Base-by-base conservation (phyloP, 2,888 invertebrate species). In the Neoscelio sp. region DNA sequence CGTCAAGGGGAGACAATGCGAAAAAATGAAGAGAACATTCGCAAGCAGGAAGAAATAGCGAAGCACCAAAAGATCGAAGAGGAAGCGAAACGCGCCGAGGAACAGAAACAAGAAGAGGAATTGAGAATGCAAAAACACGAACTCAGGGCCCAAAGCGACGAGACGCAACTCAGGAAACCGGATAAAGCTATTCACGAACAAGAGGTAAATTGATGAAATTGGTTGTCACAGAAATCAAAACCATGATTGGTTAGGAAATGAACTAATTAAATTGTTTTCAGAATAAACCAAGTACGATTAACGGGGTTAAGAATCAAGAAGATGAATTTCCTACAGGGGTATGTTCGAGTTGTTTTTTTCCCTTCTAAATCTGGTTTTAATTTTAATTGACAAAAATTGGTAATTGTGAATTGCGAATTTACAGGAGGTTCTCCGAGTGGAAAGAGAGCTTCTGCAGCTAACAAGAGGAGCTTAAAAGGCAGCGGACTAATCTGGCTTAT, bases 401-500 rank as follows among this genome's bases (percentile, higher is more conserved):
- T 13, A 46, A 65, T 50, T 48, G n/a, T n/a, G n/a, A 4, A 58
- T 46, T 48, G 15, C 28, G 5, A 3, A 79, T 62, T 40, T 68
- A 33, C 82, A 93, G 93, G 94, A 95, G 89, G 94, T 96, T 15
- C 92, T 96, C 26, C 94, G 95, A 81, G 95, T 96, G 79, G 96
- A 96, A 91, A 93, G 95, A 42, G 96, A 96, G 90, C 91, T 96
- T 1, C 89, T 95, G 2, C 95, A 96, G 88, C 89, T 95, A 96
- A 87, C 94, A 95, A 88, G 96, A 96, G 87, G 95, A 96, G 87
- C 86, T 96, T 7, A 93, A 95, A 80, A 92, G 96, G 1, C 95
- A 95, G 86, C 92, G 95, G 7, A 95, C 95, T 84, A 95, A 95
- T 87, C 90, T 95, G 6, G 91, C 95, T 13, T 91, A 93, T 82